Conservation (phyloP, 2,797 vertebrate species). For the Hemibagrus guttatus region DNA sequence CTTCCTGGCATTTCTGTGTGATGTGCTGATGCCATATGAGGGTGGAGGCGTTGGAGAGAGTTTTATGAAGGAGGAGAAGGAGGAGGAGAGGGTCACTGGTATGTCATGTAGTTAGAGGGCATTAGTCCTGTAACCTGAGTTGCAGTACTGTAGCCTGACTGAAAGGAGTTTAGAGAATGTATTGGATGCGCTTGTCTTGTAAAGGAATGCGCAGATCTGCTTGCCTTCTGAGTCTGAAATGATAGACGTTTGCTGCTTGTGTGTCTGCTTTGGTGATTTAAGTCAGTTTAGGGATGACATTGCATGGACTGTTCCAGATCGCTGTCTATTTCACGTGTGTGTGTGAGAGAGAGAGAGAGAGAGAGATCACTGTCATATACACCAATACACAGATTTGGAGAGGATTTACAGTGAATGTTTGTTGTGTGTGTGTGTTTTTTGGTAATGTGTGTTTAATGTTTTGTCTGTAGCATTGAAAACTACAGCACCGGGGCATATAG, state of each 20-base stretch:
- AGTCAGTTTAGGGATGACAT: not conserved
- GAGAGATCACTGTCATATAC: not conserved
- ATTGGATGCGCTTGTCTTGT: not conserved
- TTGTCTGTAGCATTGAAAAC: no score
- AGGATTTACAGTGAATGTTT: not conserved
- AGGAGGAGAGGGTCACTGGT: slow-evolving; percentile 82
- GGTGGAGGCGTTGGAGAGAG: slow-evolving; percentile 82
- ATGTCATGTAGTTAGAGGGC: slow-evolving; percentile 78
- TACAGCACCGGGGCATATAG: no score
- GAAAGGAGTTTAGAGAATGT: not conserved
- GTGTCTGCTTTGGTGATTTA: not conserved
- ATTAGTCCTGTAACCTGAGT: not conserved
- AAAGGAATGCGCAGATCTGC: not conserved
- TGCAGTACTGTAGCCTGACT: not conserved
- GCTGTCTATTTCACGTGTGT: not conserved
- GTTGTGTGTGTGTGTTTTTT: no score
- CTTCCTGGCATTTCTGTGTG: slow-evolving; percentile 95
- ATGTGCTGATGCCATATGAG: slow-evolving; percentile 89
- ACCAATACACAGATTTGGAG: not conserved
- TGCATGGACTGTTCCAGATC: slow-evolving; percentile 18
- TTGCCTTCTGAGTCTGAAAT: slow-evolving; percentile 1
- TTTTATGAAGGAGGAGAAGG: slow-evolving; percentile 72
- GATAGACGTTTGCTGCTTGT: not conserved
- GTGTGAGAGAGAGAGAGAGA: not conserved
- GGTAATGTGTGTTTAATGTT: no score